Evolutionary conservation across 2,888 invertebrate genomes (phyloP).

Genomic region (Hypomecis punctinalis): DNA sequence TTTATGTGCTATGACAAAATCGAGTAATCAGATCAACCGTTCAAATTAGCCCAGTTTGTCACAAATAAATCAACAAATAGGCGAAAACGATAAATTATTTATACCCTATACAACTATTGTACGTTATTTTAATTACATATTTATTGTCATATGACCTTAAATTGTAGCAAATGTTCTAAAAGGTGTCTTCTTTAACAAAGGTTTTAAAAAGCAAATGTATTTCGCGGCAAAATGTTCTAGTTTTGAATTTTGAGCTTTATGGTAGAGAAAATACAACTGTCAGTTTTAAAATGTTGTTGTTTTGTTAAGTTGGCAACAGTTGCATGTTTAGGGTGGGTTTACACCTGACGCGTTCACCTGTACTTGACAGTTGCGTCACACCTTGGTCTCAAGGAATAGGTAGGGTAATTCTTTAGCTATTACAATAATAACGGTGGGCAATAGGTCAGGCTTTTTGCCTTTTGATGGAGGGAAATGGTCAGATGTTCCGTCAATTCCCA

Average conservation of each 20-base stretch:
- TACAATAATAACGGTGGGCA: slow-evolving; percentile 57
- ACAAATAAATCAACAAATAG: slow-evolving; percentile 38
- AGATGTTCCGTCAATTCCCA: slow-evolving; percentile 55
- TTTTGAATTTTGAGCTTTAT: slow-evolving; percentile 30
- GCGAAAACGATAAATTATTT: slow-evolving; percentile 22
- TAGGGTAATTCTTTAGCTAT: slow-evolving; percentile 51
- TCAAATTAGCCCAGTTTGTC: slow-evolving; percentile 38
- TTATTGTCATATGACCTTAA: slow-evolving; percentile 51
- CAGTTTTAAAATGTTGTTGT: slow-evolving; percentile 14
- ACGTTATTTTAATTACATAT: slow-evolving; percentile 61
- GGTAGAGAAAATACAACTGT: slow-evolving; percentile 27
- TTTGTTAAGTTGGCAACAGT: slow-evolving; percentile 38
- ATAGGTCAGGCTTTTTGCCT: slow-evolving; percentile 75
- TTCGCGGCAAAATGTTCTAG: slow-evolving; percentile 19
- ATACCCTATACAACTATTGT: slow-evolving; percentile 31
- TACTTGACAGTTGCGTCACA: slow-evolving; percentile 70
- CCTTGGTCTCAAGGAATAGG: slow-evolving; percentile 60
- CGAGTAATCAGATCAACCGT: slow-evolving; percentile 33
- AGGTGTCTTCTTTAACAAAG: slow-evolving; percentile 44
- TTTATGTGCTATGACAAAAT: slow-evolving; percentile 26
- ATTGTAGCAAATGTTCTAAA: slow-evolving; percentile 46
- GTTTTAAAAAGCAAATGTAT: slow-evolving; percentile 35
- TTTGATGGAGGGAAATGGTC: slow-evolving; percentile 68
- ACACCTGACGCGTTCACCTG: slow-evolving; percentile 72
- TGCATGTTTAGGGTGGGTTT: slow-evolving; percentile 56